Evolutionary conservation across 2,888 invertebrate genomes (phyloP).

Genomic region (Hemithea aestivaria): DNA sequence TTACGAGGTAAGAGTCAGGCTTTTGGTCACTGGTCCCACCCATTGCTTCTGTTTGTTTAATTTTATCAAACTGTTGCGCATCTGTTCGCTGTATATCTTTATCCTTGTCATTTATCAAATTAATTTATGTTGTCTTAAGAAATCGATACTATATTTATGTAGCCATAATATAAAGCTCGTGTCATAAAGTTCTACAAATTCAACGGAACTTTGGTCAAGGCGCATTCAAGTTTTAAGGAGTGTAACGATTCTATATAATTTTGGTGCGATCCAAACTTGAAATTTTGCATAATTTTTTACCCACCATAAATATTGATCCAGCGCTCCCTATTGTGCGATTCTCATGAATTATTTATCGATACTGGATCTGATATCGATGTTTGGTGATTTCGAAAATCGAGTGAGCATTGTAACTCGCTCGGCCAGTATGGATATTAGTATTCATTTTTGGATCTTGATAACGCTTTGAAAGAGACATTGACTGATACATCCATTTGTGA

Average conservation of each 20-base stretch:
- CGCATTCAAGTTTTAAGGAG: conserved; percentile 14
- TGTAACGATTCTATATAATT: conserved; percentile 15
- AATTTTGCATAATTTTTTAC: conserved; percentile 41
- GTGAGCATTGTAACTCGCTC: conserved; percentile 52
- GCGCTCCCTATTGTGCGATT: conserved; percentile 59
- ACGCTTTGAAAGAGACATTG: conserved; percentile 31
- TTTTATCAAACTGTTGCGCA: no score
- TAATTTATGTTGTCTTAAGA: no score
- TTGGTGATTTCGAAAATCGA: conserved; percentile 67
- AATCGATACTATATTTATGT: no score
- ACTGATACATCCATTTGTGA: conserved; percentile 27
- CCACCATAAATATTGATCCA: conserved; percentile 57
- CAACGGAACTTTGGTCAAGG: not conserved
- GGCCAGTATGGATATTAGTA: conserved; percentile 36
- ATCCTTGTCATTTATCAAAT: no score
- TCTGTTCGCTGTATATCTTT: no score
- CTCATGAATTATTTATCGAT: conserved; percentile 67
- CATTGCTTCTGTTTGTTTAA: no score
- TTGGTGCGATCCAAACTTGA: conserved; percentile 24
- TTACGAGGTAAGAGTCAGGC: no score
- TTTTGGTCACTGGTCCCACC: no score
- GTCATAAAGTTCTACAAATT: not conserved
- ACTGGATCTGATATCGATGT: conserved; percentile 60
- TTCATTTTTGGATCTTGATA: conserved; percentile 35
- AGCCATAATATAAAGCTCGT: no score